Conservation (phyloP, 2,113 vertebrate genomes). For the Numida meleagris region DNA sequence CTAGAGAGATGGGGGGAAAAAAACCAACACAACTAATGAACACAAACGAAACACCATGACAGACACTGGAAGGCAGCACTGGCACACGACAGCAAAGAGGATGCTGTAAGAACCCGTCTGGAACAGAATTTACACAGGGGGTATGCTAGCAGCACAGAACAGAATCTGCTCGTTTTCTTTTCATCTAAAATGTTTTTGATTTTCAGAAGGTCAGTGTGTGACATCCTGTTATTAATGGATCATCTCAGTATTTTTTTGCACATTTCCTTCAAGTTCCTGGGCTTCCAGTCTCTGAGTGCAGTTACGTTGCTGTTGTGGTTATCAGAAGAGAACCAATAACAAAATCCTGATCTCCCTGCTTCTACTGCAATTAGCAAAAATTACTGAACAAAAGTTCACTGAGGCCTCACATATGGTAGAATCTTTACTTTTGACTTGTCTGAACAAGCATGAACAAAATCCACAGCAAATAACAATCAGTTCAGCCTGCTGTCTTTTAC, state of each 20-base stretch:
- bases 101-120: neutral
- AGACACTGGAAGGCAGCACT: neutral
- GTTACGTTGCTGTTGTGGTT: neutral
- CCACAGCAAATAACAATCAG: conserved; percentile 19
- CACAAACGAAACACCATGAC: neutral
- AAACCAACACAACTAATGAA: neutral
- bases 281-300: neutral
- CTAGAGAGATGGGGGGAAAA: neutral
- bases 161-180: neutral
- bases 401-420: neutral
- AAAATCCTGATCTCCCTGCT: neutral
- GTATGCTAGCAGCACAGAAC: neutral
- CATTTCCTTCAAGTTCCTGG: neutral
- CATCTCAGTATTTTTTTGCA: neutral
- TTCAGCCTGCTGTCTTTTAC: conserved; percentile 17
- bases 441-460: conserved; percentile 49
- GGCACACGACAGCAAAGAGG: neutral
- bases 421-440: conserved; percentile 34
- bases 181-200: neutral
- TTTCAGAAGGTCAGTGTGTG: neutral
- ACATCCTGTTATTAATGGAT: neutral
- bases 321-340: neutral
- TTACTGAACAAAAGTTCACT: neutral
- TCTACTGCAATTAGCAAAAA: neutral
- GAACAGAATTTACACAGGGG: neutral